These are phyloP conservation scores for Zonotrichia leucophrys DNA, from an alignment of 2,113 vertebrate genomes.

Conservation along the genomic window DNA sequence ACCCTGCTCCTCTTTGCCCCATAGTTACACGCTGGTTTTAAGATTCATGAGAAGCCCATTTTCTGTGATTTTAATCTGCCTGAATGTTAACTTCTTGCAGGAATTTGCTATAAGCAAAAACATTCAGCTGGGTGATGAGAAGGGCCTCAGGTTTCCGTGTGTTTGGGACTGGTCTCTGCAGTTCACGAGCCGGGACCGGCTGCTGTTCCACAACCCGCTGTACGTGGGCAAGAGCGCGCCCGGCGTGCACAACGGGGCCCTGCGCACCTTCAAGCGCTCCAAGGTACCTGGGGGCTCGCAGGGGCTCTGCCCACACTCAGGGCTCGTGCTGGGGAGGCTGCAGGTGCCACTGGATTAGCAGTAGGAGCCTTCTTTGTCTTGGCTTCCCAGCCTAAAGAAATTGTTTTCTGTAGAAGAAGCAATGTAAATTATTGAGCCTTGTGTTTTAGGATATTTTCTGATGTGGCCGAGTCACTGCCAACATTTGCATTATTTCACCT, in stretches of 20 bases:
- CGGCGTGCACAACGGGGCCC: conserved; percentile 81
- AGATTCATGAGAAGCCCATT: not conserved
- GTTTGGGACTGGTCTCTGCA: conserved; percentile 99
- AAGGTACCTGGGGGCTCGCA: conserved; percentile 78
- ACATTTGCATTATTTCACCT: not conserved
- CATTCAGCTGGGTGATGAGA: conserved; percentile 87
- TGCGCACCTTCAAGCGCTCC: conserved; percentile 84
- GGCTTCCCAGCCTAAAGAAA: not conserved
- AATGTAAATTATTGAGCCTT: not conserved
- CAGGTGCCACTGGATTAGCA: not conserved
- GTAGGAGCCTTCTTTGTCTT: not conserved
- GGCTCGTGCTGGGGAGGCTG: not conserved
- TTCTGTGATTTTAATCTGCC: not conserved
- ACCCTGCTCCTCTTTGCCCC: not conserved
- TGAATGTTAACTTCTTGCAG: conserved; percentile 67
- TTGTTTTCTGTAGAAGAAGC: not conserved
- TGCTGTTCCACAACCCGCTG: conserved; percentile 94
- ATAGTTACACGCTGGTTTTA: not conserved
- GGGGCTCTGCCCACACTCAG: not conserved
- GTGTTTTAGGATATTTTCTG: not conserved
- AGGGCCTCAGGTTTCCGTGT: conserved; percentile 84
- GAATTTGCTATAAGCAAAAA: conserved; percentile 93
- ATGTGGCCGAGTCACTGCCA: not conserved
- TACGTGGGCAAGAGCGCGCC: conserved; percentile 88
- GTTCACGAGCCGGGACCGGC: conserved; percentile 83